phyloP scores from a whole-genome alignment of 2,113 vertebrate species.

The Oostethus manadensis region DNA sequence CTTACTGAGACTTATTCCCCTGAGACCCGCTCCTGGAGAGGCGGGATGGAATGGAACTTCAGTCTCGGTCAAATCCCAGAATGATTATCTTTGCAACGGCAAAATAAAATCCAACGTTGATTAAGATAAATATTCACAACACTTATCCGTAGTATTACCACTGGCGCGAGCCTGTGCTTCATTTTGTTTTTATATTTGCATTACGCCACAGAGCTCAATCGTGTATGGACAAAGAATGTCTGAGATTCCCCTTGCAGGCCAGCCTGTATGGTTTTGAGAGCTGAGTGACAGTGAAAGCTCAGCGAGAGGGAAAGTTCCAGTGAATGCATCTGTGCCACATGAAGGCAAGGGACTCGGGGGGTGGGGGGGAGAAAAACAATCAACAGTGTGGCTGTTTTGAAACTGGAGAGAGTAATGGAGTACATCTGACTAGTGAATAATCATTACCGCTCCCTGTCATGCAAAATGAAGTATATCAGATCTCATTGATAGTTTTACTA shows the following conservation, averaged over 20 bases:
- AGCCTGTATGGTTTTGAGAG: slow-evolving; percentile 18
- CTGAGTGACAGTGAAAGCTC: too few species aligned
- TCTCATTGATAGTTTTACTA: background rate
- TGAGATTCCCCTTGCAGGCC: slow-evolving; percentile 29
- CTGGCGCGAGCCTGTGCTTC: background rate
- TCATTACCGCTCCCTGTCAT: background rate
- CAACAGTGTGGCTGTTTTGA: slow-evolving; percentile 22
- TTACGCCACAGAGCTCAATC: slow-evolving; percentile 3
- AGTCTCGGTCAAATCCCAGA: too few species aligned
- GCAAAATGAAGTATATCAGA: slow-evolving; percentile 1
- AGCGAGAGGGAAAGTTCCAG: slow-evolving; percentile 26
- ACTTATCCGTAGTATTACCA: background rate
- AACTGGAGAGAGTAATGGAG: slow-evolving; percentile 5
- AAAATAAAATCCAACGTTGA: background rate
- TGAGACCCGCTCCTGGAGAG: too few species aligned
- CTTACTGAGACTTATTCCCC: too few species aligned
- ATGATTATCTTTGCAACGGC: too few species aligned
- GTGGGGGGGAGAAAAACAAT: slow-evolving; percentile 8
- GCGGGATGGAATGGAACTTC: too few species aligned
- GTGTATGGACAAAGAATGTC: slow-evolving; percentile 16
- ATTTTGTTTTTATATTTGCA: slow-evolving; percentile 1
- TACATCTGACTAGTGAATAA: background rate
- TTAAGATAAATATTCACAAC: background rate
- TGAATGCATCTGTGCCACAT: slow-evolving; percentile 12
- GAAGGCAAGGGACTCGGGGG: slow-evolving; percentile 10